A percentile compares a stretch with the other conserved stretches of the same genome.
Conservation (phyloP, 1,140 invertebrate species). For the Macrobrachium rosenbergii region DNA sequence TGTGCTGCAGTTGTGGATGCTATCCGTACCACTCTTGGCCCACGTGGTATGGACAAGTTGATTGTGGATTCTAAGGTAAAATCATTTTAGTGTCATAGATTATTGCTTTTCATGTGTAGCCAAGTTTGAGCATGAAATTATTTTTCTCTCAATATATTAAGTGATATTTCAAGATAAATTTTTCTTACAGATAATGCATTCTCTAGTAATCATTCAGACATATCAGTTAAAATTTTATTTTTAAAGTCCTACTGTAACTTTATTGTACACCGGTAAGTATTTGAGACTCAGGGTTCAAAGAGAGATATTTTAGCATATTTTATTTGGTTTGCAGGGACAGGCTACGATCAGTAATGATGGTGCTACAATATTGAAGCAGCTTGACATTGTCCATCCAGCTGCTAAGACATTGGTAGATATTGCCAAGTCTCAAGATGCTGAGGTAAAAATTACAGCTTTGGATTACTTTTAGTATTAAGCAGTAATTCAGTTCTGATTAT, state of each 20-base stretch:
- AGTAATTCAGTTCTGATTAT: no score
- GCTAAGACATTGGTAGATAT: slow-evolving; percentile 98
- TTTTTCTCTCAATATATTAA: no score
- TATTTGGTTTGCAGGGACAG: slow-evolving; percentile 76
- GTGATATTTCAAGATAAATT: no score
- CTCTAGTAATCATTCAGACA: no score
- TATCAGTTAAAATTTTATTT: no score
- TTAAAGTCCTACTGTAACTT: no score
- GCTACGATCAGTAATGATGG: slow-evolving; percentile 99
- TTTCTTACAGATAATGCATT: no score
- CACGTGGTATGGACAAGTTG: slow-evolving; percentile 99
- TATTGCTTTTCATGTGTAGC: no score
- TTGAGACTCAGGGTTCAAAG: no score
- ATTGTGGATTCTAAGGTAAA: slow-evolving; percentile 84
- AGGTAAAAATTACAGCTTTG: slow-evolving; percentile 77
- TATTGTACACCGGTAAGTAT: no score
- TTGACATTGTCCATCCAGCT: slow-evolving; percentile 98
- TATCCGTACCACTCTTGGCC: slow-evolving; percentile 96
- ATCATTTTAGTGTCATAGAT: slow-evolving; percentile 68
- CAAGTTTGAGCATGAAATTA: no score
- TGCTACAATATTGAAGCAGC: slow-evolving; percentile 97
- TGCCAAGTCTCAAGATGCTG: slow-evolving; percentile 98
- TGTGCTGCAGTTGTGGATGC: slow-evolving; percentile 96
- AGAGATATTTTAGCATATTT: no score
- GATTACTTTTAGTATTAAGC: not conserved